Conservation (phyloP, 2,797 vertebrate species). For the Liasis olivaceus region DNA sequence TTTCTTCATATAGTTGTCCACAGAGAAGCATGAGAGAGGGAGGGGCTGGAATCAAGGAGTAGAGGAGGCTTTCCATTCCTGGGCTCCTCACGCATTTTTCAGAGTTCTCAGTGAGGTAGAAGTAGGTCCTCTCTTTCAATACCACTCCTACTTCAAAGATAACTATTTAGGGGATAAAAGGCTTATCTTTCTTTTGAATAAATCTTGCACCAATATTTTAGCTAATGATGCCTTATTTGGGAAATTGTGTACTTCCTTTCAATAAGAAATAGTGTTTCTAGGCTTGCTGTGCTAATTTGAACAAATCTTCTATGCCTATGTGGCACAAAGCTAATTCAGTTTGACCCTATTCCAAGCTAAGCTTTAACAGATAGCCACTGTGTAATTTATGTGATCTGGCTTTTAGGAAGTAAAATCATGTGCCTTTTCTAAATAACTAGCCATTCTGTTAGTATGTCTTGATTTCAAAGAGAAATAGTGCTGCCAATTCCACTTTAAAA, state of each 20-base stretch:
- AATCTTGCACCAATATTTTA: not conserved
- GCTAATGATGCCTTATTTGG: not conserved
- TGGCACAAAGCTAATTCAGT: not conserved
- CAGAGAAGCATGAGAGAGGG: not conserved
- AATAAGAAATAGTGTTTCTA: not conserved
- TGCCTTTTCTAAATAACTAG: not conserved
- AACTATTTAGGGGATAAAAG: not conserved
- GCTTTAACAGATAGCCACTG: not conserved
- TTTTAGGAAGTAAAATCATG: not conserved
- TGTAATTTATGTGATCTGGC: not conserved
- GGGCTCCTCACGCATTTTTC: not conserved
- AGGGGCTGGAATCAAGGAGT: slow-evolving; percentile 1
- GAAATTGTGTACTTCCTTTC: not conserved
- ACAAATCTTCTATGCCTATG: not conserved
- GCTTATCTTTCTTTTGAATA: not conserved
- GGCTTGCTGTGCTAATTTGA: not conserved
- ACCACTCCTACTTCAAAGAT: not conserved
- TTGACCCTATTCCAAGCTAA: slow-evolving; percentile 26
- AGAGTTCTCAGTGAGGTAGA: not conserved
- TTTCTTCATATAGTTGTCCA: not conserved
- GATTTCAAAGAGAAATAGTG: not conserved
- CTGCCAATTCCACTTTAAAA: slow-evolving; percentile 10
- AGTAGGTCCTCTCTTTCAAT: not conserved
- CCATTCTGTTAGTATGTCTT: not conserved
- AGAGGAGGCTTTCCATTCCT: not conserved